Base-by-base conservation (phyloP, 2,113 vertebrate genomes). In the Strigops habroptila region DNA sequence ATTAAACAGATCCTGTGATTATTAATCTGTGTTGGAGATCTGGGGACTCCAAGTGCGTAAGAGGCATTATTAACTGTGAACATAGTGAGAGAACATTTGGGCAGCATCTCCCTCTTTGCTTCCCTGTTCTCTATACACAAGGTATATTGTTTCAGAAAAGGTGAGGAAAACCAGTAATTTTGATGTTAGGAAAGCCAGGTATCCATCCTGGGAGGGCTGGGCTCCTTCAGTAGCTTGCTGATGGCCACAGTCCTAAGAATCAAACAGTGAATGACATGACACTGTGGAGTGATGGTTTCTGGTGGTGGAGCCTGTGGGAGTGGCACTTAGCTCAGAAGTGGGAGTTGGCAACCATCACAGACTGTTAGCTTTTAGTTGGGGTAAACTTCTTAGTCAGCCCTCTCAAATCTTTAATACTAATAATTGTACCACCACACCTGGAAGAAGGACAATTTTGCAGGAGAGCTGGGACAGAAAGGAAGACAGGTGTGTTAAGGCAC, bases 41-140 rank as follows among this genome's bases (percentile, higher is more conserved):
- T 53, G 55, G 65, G 28, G 14, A 43, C 23, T 70, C 57, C n/a
- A 30, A 16, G 46, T 24, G 8, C 43, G 1, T n/a, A 41, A 51
- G 70, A 48, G 17, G 17, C 2, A 1, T 53, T 41, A 10, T 10
- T 60, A 65, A 53, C 23, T 43, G 0, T 2, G 3, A 14, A 31
- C 30, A n/a, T 35, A 44, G 35, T 7, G 22, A 65, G 39, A 81
- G 79, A 69, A 25, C 24, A 16, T 24, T 39, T 30, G 18, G 39
- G 44, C 43, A 79, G 55, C 52, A 67, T 49, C 22, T 81, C 23
- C 35, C 13, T 33, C 46, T 67, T 64, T 44, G 18, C 44, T 64
- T 18, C 30, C 25, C 30, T 28, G 9, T 57, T 83, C 37, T 79
- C 28, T 94, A 30, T 46, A 62, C 18, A 4, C 22, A 44, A 7